These are phyloP conservation scores for Nymphalis urticae DNA, from an alignment of 2,888 invertebrate genomes.

Conservation along the genomic window DNA sequence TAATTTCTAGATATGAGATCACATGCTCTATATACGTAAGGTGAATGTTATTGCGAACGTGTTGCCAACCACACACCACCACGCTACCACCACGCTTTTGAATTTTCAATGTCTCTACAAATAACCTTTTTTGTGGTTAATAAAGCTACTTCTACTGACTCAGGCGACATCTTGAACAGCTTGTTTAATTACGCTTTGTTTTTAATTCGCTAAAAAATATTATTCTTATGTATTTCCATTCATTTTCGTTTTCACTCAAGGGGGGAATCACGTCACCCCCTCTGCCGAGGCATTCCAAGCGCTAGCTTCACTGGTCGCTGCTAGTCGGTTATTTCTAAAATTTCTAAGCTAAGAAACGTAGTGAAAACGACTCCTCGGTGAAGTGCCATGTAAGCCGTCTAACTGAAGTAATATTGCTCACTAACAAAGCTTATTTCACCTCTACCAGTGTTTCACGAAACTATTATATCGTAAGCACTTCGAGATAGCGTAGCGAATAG, in stretches of 20 bases:
- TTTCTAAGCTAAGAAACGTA: constrained; percentile 11
- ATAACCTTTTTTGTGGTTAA: too few species aligned
- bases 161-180: too few species aligned
- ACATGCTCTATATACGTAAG: too few species aligned
- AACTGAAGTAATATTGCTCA: constrained; percentile 25
- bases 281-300: background rate
- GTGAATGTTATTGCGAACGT: too few species aligned
- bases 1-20: too few species aligned
- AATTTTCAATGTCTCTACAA: too few species aligned
- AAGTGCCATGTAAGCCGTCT: constrained; percentile 31
- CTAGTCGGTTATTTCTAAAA: constrained; percentile 2
- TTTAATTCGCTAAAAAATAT: background rate
- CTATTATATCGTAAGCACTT: background rate
- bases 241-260: too few species aligned
- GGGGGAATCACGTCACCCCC: background rate
- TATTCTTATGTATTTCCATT: background rate
- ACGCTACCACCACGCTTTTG: too few species aligned
- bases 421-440: constrained; percentile 62
- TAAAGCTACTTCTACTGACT: too few species aligned
- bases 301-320: background rate
- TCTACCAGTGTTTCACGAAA: constrained; percentile 43
- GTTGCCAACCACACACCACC: too few species aligned
- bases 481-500: too few species aligned
- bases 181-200: too few species aligned
- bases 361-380: constrained; percentile 28